These are phyloP conservation scores for Zingel zingel DNA, from an alignment of 2,113 vertebrate genomes.

Conservation along the genomic window DNA sequence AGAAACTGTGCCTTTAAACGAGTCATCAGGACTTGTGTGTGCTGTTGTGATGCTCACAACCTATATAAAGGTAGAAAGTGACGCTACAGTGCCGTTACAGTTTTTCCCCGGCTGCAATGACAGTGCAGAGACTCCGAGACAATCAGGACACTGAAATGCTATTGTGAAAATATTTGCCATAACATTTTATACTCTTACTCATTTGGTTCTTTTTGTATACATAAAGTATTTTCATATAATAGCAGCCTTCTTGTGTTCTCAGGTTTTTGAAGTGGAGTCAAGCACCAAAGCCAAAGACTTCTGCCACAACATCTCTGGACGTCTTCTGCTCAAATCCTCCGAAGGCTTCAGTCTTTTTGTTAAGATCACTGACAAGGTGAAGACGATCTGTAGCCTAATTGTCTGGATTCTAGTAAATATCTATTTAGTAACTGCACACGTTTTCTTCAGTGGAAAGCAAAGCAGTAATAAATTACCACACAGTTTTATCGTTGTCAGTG, in stretches of 20 bases:
- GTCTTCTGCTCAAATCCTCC: conserved; percentile 91
- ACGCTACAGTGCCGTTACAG: no score
- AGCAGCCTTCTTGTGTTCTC: neutral
- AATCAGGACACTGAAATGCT: no score
- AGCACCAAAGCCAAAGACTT: conserved; percentile 99
- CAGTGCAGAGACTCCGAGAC: no score
- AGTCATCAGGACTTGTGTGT: no score
- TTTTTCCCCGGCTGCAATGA: no score
- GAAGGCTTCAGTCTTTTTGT: conserved; percentile 99
- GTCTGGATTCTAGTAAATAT: neutral
- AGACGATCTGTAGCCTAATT: accelerated
- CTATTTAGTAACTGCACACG: neutral
- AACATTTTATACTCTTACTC: neutral
- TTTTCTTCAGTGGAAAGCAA: neutral
- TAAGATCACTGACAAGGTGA: conserved; percentile 98
- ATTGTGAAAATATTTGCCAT: neutral
- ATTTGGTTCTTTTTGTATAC: neutral
- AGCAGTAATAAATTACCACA: neutral
- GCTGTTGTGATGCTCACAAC: no score
- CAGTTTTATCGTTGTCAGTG: no score
- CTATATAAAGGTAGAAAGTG: no score
- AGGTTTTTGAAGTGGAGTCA: conserved; percentile 99
- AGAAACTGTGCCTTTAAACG: no score
- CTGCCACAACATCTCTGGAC: conserved; percentile 94
- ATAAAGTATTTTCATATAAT: no score